A percentile compares a stretch with the other conserved stretches of the same genome.
phyloP scores from a whole-genome alignment of 2,113 vertebrate genomes.

The Paramormyrops kingsleyae region DNA sequence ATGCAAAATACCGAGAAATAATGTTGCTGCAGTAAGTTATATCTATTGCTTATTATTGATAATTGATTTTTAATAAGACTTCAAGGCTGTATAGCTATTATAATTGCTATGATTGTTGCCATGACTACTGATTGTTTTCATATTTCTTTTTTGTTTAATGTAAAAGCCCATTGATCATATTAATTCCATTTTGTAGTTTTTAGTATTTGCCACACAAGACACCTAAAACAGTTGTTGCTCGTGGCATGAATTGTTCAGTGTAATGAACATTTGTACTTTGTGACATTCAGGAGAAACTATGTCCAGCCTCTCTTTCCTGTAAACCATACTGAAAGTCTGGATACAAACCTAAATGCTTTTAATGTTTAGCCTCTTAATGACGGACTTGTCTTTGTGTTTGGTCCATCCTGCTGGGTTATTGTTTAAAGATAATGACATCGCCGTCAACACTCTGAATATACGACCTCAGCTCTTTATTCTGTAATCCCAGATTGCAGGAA shows the following conservation, averaged over 20 bases:
- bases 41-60: not conserved
- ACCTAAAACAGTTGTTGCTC: conserved; percentile 45
- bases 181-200: not conserved
- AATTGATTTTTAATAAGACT: not conserved
- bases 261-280: conserved; percentile 44
- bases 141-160: not conserved
- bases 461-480: not conserved
- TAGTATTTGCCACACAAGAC: conserved; percentile 13
- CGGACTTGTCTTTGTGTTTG: not conserved
- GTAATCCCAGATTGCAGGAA: conserved; percentile 3
- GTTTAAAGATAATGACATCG: conserved; percentile 15
- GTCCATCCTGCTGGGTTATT: not conserved
- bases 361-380: conserved; percentile 3
- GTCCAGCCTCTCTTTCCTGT: conserved; percentile 21
- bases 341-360: not conserved
- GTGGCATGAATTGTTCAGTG: conserved; percentile 46
- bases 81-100: not conserved
- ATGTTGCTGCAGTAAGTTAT: not conserved
- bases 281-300: conserved; percentile 37
- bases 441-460: conserved; percentile 12
- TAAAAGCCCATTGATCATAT: not conserved
- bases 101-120: not conserved
- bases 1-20: not conserved
- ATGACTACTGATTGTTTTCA: not conserved
- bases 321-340: conserved; percentile 28